These are phyloP conservation scores for Poecilia gillii DNA, from an alignment of 2,797 vertebrate species.

Conservation along the genomic window DNA sequence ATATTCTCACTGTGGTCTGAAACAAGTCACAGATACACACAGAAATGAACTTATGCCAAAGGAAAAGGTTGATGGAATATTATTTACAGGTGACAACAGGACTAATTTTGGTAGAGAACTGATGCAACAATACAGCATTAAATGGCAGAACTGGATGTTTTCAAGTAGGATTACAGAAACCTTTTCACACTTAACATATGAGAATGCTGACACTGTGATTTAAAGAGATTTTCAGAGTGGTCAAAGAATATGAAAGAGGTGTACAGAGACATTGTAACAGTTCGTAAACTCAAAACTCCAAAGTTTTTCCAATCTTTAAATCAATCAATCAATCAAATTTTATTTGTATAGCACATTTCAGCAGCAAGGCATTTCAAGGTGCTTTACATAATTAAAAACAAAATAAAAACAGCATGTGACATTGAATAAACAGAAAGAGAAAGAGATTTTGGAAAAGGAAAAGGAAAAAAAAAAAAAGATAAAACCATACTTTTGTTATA, in stretches of 20 bases:
- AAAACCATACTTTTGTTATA: too few species aligned
- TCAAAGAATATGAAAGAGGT: neutral
- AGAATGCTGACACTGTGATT: neutral
- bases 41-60: neutral
- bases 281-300: neutral
- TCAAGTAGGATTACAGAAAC: neutral
- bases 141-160: neutral
- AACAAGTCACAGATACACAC: neutral
- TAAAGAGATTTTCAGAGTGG: neutral
- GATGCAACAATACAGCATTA: neutral
- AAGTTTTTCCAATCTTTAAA: neutral
- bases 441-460: too few species aligned
- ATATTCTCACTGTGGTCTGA: conserved; percentile 31
- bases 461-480: too few species aligned
- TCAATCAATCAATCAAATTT: too few species aligned
- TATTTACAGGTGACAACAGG: neutral
- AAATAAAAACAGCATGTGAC: too few species aligned
- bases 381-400: too few species aligned
- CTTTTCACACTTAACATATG: neutral
- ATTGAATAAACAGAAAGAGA: too few species aligned
- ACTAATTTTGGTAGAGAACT: neutral
- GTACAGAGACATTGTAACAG: neutral
- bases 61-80: neutral
- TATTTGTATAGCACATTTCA: too few species aligned
- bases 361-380: too few species aligned